phyloP scores from a whole-genome alignment of 2,888 invertebrate genomes.

The Synergus japonicus region DNA sequence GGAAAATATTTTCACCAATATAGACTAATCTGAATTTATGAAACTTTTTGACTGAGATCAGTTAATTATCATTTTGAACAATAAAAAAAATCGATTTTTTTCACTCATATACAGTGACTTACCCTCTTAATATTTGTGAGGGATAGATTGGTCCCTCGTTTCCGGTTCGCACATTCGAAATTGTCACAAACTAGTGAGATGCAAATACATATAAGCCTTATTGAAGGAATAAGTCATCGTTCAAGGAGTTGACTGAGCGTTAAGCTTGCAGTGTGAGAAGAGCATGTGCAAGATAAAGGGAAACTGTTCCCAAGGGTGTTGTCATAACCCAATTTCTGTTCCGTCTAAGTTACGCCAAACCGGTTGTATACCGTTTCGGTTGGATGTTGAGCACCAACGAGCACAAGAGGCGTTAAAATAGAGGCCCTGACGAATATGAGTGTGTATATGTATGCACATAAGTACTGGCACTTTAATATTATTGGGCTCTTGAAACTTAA shows the following conservation, averaged over 20 bases:
- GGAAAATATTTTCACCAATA: too few relatives aligned
- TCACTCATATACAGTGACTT: too few relatives aligned
- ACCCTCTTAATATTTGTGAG: too few relatives aligned
- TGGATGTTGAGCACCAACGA: constrained; percentile 31
- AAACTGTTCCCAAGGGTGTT: constrained; percentile 70
- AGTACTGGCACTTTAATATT: background rate
- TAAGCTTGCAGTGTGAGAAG: constrained; percentile 42
- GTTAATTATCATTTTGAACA: too few relatives aligned
- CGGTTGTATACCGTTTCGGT: constrained; percentile 64
- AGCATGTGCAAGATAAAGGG: constrained; percentile 69
- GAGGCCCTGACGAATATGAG: constrained; percentile 25
- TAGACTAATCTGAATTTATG: too few relatives aligned
- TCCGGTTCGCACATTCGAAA: background rate
- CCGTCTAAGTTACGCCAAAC: constrained; percentile 62
- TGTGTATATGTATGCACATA: constrained; percentile 21
- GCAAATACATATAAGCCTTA: background rate
- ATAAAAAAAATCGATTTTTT: too few relatives aligned
- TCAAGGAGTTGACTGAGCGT: constrained; percentile 17
- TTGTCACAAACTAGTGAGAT: background rate
- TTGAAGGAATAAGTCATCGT: constrained; percentile 1
- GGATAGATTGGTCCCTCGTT: background rate
- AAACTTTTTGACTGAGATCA: too few relatives aligned
- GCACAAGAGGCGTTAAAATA: constrained; percentile 13
- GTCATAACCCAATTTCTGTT: constrained; percentile 72
- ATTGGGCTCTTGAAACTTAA: constrained; percentile 55